phyloP scores from a whole-genome alignment of 2,888 invertebrate genomes.

The Glaucopsyche alexis region DNA sequence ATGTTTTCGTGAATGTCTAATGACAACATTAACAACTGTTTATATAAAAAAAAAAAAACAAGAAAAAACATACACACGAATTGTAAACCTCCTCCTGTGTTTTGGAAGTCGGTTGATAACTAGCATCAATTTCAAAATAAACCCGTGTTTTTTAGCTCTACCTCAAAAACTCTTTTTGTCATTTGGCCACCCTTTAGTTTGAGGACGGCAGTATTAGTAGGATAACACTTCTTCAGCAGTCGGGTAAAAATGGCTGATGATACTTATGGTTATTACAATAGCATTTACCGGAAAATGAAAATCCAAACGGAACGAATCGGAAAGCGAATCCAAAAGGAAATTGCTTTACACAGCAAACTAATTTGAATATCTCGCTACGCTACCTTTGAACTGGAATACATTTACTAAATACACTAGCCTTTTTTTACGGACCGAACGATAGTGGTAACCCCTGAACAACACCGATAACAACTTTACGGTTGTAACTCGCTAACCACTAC shows the following conservation, averaged over 20 bases:
- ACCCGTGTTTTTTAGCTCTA: too few species aligned
- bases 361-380: slow-evolving; percentile 24
- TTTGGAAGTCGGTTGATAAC: too few species aligned
- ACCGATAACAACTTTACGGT: neutral
- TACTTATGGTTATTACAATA: neutral
- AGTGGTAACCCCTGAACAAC: neutral
- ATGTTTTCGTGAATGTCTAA: too few species aligned
- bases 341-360: slow-evolving; percentile 30
- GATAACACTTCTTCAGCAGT: neutral
- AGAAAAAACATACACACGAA: too few species aligned
- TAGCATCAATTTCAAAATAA: too few species aligned
- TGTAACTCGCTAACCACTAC: too few species aligned
- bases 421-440: neutral
- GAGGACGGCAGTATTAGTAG: too few species aligned
- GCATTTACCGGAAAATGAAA: neutral
- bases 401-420: neutral
- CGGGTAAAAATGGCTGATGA: neutral
- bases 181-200: too few species aligned
- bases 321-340: slow-evolving; percentile 22
- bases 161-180: too few species aligned
- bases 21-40: too few species aligned
- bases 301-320: neutral
- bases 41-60: too few species aligned
- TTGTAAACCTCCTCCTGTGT: too few species aligned
- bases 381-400: neutral